Percentiles rank a stretch among this genome's conserved stretches.
Conservation (phyloP, 2,888 invertebrate genomes). For the Sinopyrophorus schimmeli region DNA sequence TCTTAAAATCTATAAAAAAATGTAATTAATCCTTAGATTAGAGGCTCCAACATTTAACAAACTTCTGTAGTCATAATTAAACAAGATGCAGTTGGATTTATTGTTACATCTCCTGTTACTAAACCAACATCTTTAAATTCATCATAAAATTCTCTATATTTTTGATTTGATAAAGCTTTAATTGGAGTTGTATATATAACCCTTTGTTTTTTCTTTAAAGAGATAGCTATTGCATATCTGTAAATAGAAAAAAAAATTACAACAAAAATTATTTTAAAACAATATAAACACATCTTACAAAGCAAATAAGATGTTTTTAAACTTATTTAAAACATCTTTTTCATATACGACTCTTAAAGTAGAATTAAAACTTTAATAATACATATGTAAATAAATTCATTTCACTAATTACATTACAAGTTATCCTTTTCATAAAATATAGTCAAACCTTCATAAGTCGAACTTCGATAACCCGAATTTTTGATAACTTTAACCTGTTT, state of each 20-base stretch:
- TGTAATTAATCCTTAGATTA: not conserved
- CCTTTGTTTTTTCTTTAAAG: slow-evolving; percentile 90
- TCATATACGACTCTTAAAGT: too few species aligned
- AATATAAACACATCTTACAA: not conserved
- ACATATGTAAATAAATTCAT: too few species aligned
- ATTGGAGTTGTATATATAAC: slow-evolving; percentile 99
- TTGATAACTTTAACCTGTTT: too few species aligned
- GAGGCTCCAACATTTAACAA: slow-evolving; percentile 30
- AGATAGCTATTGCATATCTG: slow-evolving; percentile 95
- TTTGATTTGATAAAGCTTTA: slow-evolving; percentile 98
- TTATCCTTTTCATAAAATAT: too few species aligned
- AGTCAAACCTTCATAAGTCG: too few species aligned
- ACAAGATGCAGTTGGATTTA: slow-evolving; percentile 97
- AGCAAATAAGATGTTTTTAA: too few species aligned
- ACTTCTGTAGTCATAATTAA: slow-evolving; percentile 99
- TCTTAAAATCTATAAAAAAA: slow-evolving; percentile 76
- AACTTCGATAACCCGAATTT: too few species aligned
- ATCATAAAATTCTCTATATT: slow-evolving; percentile 96
- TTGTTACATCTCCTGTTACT: slow-evolving; percentile 98
- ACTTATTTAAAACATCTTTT: too few species aligned
- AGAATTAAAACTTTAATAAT: too few species aligned
- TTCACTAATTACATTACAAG: too few species aligned
- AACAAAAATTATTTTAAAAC: not conserved
- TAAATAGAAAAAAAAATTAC: slow-evolving; percentile 33
- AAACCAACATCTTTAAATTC: slow-evolving; percentile 98